Conservation (phyloP, 2,888 invertebrate genomes). For the Trichogramma dendrolimi region DNA sequence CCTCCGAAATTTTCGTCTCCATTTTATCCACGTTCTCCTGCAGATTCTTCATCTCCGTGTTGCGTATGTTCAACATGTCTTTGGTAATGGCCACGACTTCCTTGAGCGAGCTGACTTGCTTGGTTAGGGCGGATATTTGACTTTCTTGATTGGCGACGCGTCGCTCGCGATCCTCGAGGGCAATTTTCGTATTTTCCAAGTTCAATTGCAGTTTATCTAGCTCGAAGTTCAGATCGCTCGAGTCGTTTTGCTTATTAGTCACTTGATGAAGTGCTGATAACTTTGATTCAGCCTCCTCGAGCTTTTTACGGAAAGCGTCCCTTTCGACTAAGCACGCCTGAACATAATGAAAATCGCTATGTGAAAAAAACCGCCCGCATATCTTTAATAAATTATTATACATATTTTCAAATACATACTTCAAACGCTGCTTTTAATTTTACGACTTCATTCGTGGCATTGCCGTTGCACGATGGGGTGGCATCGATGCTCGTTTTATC, state of each 20-base stretch:
- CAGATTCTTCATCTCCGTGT: conserved; percentile 73
- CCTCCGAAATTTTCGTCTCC: conserved; percentile 66
- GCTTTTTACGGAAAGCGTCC: conserved; percentile 39
- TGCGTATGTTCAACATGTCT: conserved; percentile 73
- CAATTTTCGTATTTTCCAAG: conserved; percentile 39
- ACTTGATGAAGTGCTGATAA: conserved; percentile 28
- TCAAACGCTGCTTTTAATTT: no score
- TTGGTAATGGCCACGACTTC: conserved; percentile 80
- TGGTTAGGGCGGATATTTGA: conserved; percentile 68
- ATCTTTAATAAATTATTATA: no score
- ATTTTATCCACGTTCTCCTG: conserved; percentile 67
- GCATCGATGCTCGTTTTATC: no score
- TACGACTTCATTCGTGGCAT: no score
- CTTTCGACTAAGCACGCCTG: conserved; percentile 42
- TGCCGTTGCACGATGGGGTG: no score
- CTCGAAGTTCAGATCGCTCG: conserved; percentile 34
- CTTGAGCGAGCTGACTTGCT: conserved; percentile 72
- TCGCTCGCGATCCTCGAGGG: conserved; percentile 41
- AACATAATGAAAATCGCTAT: not conserved
- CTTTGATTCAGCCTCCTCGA: conserved; percentile 40
- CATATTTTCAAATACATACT: no score
- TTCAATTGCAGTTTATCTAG: conserved; percentile 40
- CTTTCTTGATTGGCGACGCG: conserved; percentile 64
- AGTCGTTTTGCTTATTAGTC: conserved; percentile 22
- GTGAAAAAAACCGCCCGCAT: no score